These are phyloP conservation scores for Eurois occulta DNA, from an alignment of 2,888 invertebrate species.

Conservation along the genomic window DNA sequence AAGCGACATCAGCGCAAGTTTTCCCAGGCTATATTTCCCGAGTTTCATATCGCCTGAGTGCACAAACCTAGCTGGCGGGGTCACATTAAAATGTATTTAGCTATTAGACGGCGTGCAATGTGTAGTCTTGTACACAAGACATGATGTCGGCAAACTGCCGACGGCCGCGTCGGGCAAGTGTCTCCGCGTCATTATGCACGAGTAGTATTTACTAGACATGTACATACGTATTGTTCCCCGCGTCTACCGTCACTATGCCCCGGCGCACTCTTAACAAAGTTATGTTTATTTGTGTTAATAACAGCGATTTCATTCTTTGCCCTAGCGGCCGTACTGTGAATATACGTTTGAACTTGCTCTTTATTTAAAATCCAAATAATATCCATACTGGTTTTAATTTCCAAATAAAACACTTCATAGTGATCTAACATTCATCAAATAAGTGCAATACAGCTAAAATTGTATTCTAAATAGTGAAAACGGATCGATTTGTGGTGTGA, in stretches of 20 bases:
- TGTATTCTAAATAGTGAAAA: too few relatives aligned
- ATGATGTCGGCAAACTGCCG: conserved; percentile 41
- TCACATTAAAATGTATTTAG: conserved; percentile 50
- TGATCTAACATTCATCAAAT: too few relatives aligned
- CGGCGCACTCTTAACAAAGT: conserved; percentile 36
- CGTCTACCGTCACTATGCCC: conserved; percentile 16
- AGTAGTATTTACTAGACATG: conserved; percentile 36
- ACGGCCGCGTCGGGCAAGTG: conserved; percentile 44
- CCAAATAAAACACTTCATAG: too few relatives aligned
- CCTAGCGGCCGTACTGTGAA: too few relatives aligned
- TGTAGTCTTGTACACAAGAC: conserved; percentile 39
- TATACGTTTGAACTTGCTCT: too few relatives aligned
- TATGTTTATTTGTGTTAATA: conserved; percentile 64
- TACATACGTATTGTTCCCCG: conserved; percentile 9
- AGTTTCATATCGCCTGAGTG: conserved; percentile 36
- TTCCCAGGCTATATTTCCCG: conserved; percentile 24
- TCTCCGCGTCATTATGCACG: conserved; percentile 45
- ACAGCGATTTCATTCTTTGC: too few relatives aligned
- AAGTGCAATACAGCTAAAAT: too few relatives aligned
- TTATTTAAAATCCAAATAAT: too few relatives aligned
- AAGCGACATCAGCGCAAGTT: conserved; percentile 33
- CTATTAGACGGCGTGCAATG: conserved; percentile 38
- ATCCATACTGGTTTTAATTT: too few relatives aligned
- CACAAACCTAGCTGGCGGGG: conserved; percentile 16
- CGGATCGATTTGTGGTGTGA: too few relatives aligned